Evolutionary conservation across 2,888 invertebrate species (phyloP), one percentile per base, ranked within the genome.

Genomic region (Tillus elongatus): DNA sequence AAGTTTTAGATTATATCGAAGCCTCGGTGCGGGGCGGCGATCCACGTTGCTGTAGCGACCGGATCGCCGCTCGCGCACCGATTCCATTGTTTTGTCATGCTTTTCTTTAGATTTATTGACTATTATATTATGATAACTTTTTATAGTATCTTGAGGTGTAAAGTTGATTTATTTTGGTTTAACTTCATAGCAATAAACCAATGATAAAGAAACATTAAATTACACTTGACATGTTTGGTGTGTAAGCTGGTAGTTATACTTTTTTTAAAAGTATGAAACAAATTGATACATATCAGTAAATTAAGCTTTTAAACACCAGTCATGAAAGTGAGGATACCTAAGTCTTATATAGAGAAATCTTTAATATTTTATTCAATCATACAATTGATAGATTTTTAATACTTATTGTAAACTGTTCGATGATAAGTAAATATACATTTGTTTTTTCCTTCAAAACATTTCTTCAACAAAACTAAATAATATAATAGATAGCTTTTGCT

Each of bases 1-100:
- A 73, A 71, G 72, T 73, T 72, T 63, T 70, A 70, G 59, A 61
- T 55, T 57, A 50, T 53, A 53, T 54, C 51, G 44, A 48, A 50
- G 43, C n/a, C n/a, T n/a, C n/a, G n/a, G n/a, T n/a, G n/a, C n/a
- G n/a, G n/a, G n/a, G n/a, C n/a, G n/a, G n/a, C n/a, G n/a, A n/a
- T n/a, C n/a, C n/a, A n/a, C n/a, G n/a, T n/a, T n/a, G n/a, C n/a
- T n/a, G n/a, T n/a, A n/a, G n/a, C n/a, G n/a, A n/a, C n/a, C n/a
- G n/a, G n/a, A n/a, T n/a, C n/a, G n/a, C n/a, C n/a, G n/a, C n/a
- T n/a, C n/a, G n/a, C n/a, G n/a, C n/a, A n/a, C n/a, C n/a, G n/a
- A n/a, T n/a, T n/a, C n/a, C n/a, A n/a, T n/a, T n/a, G n/a, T n/a
- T n/a, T n/a, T n/a, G n/a, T n/a, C n/a, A n/a, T n/a, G n/a, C n/a